Evolutionary conservation across 2,113 vertebrate genomes (phyloP), one percentile per base, ranked within the genome.

Genomic region (Ia io): DNA sequence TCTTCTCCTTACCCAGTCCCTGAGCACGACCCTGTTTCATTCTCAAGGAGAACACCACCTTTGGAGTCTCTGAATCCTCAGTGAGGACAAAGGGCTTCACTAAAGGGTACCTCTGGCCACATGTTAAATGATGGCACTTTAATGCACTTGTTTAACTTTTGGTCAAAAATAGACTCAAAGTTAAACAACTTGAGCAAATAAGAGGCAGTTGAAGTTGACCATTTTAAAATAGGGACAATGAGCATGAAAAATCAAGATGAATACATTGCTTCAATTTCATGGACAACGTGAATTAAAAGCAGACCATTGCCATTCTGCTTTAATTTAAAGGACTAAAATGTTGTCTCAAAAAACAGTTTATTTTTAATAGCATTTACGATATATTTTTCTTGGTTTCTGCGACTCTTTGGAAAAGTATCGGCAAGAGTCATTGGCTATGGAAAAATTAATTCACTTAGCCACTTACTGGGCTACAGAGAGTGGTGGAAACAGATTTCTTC

Each of bases 271-370:
- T 96, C 73, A 87, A 28, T 96, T 98, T 98, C 97, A 97, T 3
- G 44, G 97, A 96, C 96, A 93, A 92, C 23, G 28, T 16, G 96
- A 97, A 98, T 98, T 96, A 97, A 97, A 98, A 98, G 96, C 98
- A 98, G 97, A 91, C 86, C 95, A 88, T 73, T 96, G 84, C 91
- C 91, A 91, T 95, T 97, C 96, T 96, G 88, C 91, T 98, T 98
- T 97, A 93, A 97, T 97, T 98, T 98, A 96, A 95, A 90, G 93
- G 93, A 96, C 96, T 95, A 97, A 97, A 97, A 97, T 85, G 42
- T 98, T 97, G 90, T 97, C 96, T 98, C 89, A 97, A 95, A 97
- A 70, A 9, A 35, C 73, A 63, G 96, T 97, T 97, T 91, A 93
- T 96, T 97, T 96, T 93, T 96, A 98, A 49, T 98, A 97, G 96